A percentile compares a stretch with the other conserved stretches of the same genome.
Conservation (phyloP, 30 jellyfish, hydroid and myxozoan genomes). For the Hydra vulgaris region DNA sequence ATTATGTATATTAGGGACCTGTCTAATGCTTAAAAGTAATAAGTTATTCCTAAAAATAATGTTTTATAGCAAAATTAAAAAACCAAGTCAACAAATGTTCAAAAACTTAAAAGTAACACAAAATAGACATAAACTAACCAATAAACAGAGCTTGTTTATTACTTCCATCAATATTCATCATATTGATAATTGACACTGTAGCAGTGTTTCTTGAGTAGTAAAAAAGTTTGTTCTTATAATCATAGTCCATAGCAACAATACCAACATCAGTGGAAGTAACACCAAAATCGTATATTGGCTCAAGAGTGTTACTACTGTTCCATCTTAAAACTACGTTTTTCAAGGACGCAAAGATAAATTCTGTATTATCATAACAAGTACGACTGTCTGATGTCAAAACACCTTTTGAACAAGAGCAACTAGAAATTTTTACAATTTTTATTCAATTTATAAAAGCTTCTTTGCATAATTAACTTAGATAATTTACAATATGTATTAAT, state of each 20-base stretch:
- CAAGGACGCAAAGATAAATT: neutral
- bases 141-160: neutral
- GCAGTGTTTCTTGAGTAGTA: neutral
- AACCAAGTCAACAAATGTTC: too few relatives aligned
- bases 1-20: too few relatives aligned
- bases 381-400: neutral
- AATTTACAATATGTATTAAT: neutral
- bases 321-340: neutral
- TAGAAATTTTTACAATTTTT: too few relatives aligned
- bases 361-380: neutral
- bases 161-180: neutral
- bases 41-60: too few relatives aligned
- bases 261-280: too few relatives aligned
- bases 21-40: too few relatives aligned
- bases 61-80: too few relatives aligned
- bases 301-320: neutral
- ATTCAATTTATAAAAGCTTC: too few relatives aligned
- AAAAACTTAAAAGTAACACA: neutral
- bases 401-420: neutral
- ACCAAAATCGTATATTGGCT: neutral
- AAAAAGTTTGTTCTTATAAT: neutral
- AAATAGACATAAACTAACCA: neutral
- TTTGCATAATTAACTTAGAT: too few relatives aligned
- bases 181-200: neutral
- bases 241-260: neutral